phyloP scores from a whole-genome alignment of 2,113 vertebrate species.

The Atlantisia rogersi region DNA sequence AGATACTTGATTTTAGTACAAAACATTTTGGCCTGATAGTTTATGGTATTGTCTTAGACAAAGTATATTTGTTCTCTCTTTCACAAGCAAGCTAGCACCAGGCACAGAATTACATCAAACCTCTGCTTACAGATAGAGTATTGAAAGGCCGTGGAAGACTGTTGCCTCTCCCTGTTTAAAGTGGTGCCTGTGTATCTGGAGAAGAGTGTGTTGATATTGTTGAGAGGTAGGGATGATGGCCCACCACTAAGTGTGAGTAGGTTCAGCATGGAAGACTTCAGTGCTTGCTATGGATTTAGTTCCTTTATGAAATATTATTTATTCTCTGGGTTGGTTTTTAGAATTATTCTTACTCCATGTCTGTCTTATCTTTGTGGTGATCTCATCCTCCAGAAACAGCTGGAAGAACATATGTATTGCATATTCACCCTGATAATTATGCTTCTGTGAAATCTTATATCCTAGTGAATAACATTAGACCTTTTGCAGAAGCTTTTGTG shows the following conservation, averaged over 20 bases:
- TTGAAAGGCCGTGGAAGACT: background rate
- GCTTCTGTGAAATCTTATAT: background rate
- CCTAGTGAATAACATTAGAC: background rate
- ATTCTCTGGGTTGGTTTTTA: background rate
- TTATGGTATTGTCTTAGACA: background rate
- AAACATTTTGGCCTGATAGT: background rate
- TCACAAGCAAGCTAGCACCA: accelerated
- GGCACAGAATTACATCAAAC: background rate
- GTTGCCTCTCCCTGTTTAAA: background rate
- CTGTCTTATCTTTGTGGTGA: background rate
- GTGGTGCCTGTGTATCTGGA: background rate
- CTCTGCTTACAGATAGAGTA: background rate
- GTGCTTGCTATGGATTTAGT: background rate
- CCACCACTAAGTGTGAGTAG: background rate
- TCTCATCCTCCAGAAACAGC: background rate
- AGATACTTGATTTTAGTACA: background rate
- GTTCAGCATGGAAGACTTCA: background rate
- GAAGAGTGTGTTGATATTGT: background rate
- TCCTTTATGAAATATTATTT: background rate
- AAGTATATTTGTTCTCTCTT: background rate
- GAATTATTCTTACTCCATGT: background rate
- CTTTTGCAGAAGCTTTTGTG: background rate
- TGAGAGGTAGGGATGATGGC: background rate
- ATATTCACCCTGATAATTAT: background rate
- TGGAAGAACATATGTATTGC: background rate